phyloP scores from a whole-genome alignment of 1,140 invertebrate species.

The Heliothis subflexa region DNA sequence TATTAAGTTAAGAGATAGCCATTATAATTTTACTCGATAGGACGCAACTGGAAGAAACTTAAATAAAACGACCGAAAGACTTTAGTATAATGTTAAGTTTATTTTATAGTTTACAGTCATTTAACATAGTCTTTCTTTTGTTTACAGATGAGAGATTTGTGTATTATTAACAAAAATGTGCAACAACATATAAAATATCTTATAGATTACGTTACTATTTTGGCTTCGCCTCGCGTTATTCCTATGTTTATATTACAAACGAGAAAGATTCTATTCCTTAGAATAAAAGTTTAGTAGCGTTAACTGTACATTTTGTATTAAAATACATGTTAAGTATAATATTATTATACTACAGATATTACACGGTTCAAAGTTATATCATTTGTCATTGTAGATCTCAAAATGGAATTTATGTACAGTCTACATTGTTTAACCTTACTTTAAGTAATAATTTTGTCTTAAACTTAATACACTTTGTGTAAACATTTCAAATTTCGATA shows the following conservation, averaged over 20 bases:
- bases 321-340: conserved; percentile 59
- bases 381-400: neutral
- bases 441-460: conserved; percentile 30
- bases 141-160: conserved; percentile 61
- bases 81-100: conserved; percentile 52
- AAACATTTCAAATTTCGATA: conserved; percentile 2
- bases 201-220: conserved; percentile 55
- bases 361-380: conserved; percentile 27
- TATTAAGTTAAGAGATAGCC: neutral
- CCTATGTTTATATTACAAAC: conserved; percentile 56
- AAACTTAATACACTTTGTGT: conserved; percentile 44
- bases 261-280: conserved; percentile 57
- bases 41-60: neutral
- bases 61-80: conserved; percentile 39
- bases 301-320: conserved; percentile 69
- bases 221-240: conserved; percentile 60
- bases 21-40: neutral
- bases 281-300: conserved; percentile 47
- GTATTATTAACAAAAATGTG: conserved; percentile 64
- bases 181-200: conserved; percentile 68
- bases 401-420: conserved; percentile 34
- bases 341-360: conserved; percentile 49
- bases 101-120: conserved; percentile 66
- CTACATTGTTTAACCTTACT: conserved; percentile 28
- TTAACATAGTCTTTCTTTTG: conserved; percentile 63